Evolutionary conservation across 2,888 invertebrate genomes (phyloP), one percentile per base, ranked within the genome.

Genomic region (Ichneumon xanthorius): DNA sequence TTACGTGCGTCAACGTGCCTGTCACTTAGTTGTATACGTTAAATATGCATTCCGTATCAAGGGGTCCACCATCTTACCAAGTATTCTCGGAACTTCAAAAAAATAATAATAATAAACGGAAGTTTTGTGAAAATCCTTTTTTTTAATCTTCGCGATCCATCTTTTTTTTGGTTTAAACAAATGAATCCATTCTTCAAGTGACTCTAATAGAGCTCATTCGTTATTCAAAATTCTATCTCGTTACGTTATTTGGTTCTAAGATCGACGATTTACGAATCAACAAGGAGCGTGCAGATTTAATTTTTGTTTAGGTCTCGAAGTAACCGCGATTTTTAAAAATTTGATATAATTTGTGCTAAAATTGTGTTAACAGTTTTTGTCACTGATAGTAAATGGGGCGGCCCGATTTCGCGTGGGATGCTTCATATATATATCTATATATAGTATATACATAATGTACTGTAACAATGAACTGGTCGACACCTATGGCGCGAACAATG

Each of bases 401-500:
- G 6, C 14, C 6, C 26, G 22, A 26, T 22, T 58, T 30, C 2
- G 16, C 33, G 61, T 30, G 16, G 16, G 16, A 33, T 33, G 61
- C 30, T 7, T 33, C 30, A 63, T 30, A 30, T 30, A 1, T 26
- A 5, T 61, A 0, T 16, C 2, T 63, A n/a, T 2, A n/a, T 16
- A 16, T 19, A 4, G 26, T 61, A 16, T 14, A 61, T 61, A 61
- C 14, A 33, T 63, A 33, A 33, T 6, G 6, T 30, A 63, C 48
- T 48, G 48, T 50, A 58, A 75, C 63, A 48, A 48, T 50, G 30
- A 75, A 75, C 40, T 19, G 79, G 53, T 63, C 63, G 70, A 55
- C 70, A 75, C 79, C 63, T 65, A 70, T 33, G 33, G 75, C 63
- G 70, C 53, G 83, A 79, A 83, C 83, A 80, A 83, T 83, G 79